A percentile compares a stretch with the other conserved stretches of the same genome.
phyloP scores from a whole-genome alignment of 2,888 invertebrate genomes.

The Aspidiotus rigidus region DNA sequence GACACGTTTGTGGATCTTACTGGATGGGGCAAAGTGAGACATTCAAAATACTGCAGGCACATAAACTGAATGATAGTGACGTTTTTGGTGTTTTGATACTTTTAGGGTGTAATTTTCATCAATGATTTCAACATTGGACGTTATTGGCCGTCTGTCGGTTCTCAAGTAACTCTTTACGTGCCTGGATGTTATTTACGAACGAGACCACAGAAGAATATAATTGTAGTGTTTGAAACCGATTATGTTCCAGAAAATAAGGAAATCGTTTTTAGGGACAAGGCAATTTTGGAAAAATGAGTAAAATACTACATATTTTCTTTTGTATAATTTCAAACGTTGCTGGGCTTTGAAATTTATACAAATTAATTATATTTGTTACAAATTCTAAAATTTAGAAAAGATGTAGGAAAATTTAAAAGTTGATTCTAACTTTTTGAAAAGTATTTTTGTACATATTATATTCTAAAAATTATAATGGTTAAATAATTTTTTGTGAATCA shows the following conservation, averaged over 20 bases:
- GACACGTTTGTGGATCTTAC: conserved; percentile 40
- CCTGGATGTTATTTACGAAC: conserved; percentile 38
- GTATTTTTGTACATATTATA: too few relatives aligned
- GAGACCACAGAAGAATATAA: conserved; percentile 37
- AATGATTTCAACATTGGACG: conserved; percentile 40
- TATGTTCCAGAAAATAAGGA: conserved; percentile 10
- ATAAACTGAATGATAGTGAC: too few relatives aligned
- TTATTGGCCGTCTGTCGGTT: conserved; percentile 40
- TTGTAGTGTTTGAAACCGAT: conserved; percentile 39
- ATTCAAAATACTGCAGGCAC: not conserved
- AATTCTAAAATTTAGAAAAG: too few relatives aligned
- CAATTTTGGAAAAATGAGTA: not conserved
- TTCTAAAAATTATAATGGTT: too few relatives aligned
- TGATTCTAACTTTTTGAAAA: too few relatives aligned
- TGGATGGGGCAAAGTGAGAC: conserved; percentile 41
- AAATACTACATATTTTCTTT: not conserved
- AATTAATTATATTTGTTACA: too few relatives aligned
- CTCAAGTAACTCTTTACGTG: conserved; percentile 40
- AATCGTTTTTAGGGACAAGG: not conserved
- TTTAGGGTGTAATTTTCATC: conserved; percentile 40
- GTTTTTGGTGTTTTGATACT: not conserved
- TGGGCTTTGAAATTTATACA: too few relatives aligned
- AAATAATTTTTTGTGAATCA: too few relatives aligned
- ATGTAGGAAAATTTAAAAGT: too few relatives aligned
- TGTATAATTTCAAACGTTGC: too few relatives aligned